A percentile compares a stretch with the other conserved stretches of the same genome.
phyloP scores from a whole-genome alignment of 2,888 invertebrate species.

The Nomada fabriciana region DNA sequence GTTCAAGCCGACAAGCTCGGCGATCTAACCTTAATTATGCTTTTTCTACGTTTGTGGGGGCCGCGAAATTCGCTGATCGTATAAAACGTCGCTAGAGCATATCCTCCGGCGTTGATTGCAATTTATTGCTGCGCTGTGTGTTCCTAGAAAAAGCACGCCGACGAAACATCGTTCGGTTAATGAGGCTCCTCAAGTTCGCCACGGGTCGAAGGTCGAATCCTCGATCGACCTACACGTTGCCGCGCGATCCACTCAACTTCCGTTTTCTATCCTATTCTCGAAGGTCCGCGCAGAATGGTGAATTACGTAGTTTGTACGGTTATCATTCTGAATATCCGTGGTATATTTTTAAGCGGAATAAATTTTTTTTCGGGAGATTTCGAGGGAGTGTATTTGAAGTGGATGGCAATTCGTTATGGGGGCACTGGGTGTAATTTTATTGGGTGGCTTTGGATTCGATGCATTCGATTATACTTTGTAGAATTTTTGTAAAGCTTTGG shows the following conservation, averaged over 20 bases:
- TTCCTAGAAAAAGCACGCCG: conserved; percentile 60
- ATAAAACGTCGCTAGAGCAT: conserved; percentile 40
- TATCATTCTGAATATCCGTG: no score
- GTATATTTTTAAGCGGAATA: no score
- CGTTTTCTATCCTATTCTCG: conserved; percentile 26
- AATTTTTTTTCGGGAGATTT: no score
- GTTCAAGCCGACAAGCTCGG: neutral
- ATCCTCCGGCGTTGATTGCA: conserved; percentile 59
- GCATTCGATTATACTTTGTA: no score
- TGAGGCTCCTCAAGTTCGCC: conserved; percentile 64
- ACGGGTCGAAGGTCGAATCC: conserved; percentile 61
- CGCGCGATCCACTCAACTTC: conserved; percentile 29
- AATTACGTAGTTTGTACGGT: no score
- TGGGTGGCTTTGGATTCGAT: no score
- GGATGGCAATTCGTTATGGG: no score
- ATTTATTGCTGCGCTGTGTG: conserved; percentile 61
- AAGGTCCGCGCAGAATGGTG: neutral
- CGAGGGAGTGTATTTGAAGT: no score
- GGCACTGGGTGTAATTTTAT: no score
- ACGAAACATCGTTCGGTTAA: conserved; percentile 65
- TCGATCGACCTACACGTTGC: conserved; percentile 54
- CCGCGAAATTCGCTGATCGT: conserved; percentile 42
- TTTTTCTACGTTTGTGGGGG: conserved; percentile 18
- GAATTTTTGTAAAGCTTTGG: no score
- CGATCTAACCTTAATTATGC: conserved; percentile 25